Base-by-base conservation (phyloP, 2,888 invertebrate genomes). In the Mechanitis messenoides region DNA sequence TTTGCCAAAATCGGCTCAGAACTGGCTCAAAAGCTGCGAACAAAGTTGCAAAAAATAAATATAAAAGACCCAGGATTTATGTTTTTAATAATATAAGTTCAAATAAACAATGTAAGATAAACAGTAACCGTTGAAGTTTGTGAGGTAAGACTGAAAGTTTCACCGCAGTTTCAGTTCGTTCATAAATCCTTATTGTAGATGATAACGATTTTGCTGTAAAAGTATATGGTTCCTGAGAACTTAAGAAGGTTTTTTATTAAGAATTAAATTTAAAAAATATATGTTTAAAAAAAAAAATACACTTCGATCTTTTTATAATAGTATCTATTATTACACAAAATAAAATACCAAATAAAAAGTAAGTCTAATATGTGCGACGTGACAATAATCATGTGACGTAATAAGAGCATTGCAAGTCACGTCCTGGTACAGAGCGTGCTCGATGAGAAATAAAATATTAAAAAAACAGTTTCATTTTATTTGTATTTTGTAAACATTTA, bases 161-260 rank as follows among this genome's bases (percentile, higher is more conserved):
- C 61, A 61, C 64, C 68, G 64, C 61, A 61, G 56, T 56, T 60
- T 57, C 50, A 61, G 33, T 68, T 68, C 50, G 58, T 66, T 61
- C 56, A 60, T 62, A 64, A 66, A 66, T 66, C 61, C 58, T 61
- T 61, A 63, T 61, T 67, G 65, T 65, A 58, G 63, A 63, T 55
- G 59, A 62, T 59, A 64, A 60, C 58, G 56, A 54, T 53, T 12
- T 62, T 56, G 58, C 2, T 35, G 4, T 35, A 35, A 35, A 35
- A 35, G 6, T 35, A 35, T 35, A 35, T 3, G 35, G 35, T 35
- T 35, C 35, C 35, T 35, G 35, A 3, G 35, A 35, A 35, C 35
- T 35, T 35, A 6, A 35, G 35, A 35, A 35, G 3, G 3, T 35
- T 35, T 5, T 35, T 35, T 35, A 35, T 35, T 35, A 20, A 20